Conservation (phyloP, 2,113 vertebrate genomes). For the Clarias batrachus region DNA sequence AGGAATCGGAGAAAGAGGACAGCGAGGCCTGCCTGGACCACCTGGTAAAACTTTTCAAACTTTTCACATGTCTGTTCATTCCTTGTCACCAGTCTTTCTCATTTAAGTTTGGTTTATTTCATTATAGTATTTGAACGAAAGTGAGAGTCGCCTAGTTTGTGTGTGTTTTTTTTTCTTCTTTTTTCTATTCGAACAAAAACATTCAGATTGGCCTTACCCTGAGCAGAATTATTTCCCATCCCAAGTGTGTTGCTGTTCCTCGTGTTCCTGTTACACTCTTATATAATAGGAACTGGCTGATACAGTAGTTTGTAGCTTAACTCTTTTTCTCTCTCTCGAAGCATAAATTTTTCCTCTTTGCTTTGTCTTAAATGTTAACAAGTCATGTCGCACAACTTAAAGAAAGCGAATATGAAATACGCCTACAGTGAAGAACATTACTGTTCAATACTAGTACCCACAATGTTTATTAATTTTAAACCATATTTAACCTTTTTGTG, state of each 20-base stretch:
- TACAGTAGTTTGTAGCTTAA: neutral
- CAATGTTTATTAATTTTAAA: neutral
- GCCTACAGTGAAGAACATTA: neutral
- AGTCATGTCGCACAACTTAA: neutral
- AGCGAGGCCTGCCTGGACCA: slow-evolving; percentile 80
- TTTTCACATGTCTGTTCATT: neutral
- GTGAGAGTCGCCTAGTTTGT: neutral
- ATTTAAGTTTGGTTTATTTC: neutral
- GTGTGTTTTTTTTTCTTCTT: neutral
- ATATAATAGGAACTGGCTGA: neutral
- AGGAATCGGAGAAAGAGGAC: slow-evolving; percentile 83
- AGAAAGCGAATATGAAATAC: neutral
- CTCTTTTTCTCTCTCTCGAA: neutral
- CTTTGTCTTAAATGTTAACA: neutral
- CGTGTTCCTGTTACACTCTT: neutral
- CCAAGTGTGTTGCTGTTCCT: neutral
- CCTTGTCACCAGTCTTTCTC: neutral
- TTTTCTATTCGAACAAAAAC: neutral
- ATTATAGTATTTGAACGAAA: neutral
- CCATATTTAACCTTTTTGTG: no score
- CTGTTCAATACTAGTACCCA: neutral
- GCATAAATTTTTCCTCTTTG: neutral
- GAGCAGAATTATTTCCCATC: slow-evolving; percentile 1
- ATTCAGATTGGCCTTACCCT: neutral
- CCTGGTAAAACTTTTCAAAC: slow-evolving; percentile 72